These are phyloP conservation scores for Altica lythri DNA, from an alignment of 2,888 invertebrate genomes.

Conservation along the genomic window DNA sequence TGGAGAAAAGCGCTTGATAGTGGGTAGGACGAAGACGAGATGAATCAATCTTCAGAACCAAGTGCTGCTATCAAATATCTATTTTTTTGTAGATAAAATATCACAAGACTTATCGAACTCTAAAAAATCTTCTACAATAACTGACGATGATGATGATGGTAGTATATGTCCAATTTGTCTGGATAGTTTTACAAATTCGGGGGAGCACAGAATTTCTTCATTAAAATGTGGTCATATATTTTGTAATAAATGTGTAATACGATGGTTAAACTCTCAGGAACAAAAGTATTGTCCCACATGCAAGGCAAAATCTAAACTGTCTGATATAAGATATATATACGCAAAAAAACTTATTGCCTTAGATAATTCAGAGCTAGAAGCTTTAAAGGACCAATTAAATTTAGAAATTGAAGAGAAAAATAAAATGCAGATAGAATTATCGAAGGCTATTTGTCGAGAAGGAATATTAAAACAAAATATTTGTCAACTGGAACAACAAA, in stretches of 20 bases:
- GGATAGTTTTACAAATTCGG: slow-evolving; percentile 85
- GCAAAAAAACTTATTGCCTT: slow-evolving; percentile 75
- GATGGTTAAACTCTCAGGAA: slow-evolving; percentile 69
- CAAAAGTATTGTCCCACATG: slow-evolving; percentile 86
- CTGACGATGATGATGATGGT: slow-evolving; percentile 65
- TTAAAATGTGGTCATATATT: slow-evolving; percentile 93
- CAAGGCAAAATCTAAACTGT: slow-evolving; percentile 63
- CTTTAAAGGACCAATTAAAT: slow-evolving; percentile 67
- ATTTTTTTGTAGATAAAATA: no score
- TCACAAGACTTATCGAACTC: no score
- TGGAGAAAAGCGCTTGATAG: no score
- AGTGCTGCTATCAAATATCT: no score
- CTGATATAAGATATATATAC: slow-evolving; percentile 69
- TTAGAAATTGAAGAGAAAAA: slow-evolving; percentile 63
- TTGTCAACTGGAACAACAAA: slow-evolving; percentile 38
- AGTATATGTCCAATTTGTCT: slow-evolving; percentile 86
- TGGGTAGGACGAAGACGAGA: no score
- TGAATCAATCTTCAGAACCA: no score
- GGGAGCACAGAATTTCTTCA: slow-evolving; percentile 83
- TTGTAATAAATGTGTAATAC: slow-evolving; percentile 77
- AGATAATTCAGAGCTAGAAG: slow-evolving; percentile 78
- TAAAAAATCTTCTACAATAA: no score
- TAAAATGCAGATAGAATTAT: slow-evolving; percentile 67
- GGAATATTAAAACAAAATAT: slow-evolving; percentile 56
- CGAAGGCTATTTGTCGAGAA: slow-evolving; percentile 57